Conservation (phyloP, 2,113 vertebrate genomes). For the Typhlomys cinereus region DNA sequence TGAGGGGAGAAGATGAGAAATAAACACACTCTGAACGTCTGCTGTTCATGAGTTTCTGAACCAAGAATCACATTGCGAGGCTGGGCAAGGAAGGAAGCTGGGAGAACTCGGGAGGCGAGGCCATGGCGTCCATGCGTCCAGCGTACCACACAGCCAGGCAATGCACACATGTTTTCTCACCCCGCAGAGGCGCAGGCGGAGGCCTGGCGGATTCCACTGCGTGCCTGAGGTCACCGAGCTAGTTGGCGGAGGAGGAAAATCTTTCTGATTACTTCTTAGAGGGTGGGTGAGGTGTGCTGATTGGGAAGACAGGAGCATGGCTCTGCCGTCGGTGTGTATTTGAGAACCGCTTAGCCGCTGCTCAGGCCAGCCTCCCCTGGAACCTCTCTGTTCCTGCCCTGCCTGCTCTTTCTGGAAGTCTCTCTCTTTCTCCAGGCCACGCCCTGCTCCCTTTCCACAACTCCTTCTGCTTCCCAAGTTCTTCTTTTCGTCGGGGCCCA, state of each 20-base stretch:
- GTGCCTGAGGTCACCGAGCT: neutral
- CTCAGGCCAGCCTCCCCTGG: neutral
- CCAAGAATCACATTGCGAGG: neutral
- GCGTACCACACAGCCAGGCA: too few relatives aligned
- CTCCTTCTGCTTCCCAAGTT: neutral
- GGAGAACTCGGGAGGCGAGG: neutral
- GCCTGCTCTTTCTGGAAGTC: neutral
- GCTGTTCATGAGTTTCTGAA: neutral
- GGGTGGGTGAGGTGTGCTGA: neutral
- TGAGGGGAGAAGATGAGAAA: neutral
- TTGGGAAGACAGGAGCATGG: neutral
- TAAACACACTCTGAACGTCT: neutral
- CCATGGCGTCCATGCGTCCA: rapidly evolving
- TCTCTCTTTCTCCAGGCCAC: neutral
- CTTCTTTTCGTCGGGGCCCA: neutral
- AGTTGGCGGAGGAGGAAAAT: neutral
- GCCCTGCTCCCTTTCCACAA: neutral
- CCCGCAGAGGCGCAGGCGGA: neutral
- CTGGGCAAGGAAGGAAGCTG: neutral
- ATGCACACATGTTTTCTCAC: neutral
- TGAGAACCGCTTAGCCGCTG: neutral
- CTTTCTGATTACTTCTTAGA: neutral
- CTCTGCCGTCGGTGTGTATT: neutral
- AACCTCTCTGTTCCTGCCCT: neutral
- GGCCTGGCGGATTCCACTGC: neutral